These are phyloP conservation scores for Lepilemur septentrionalis DNA, from an alignment of 2,797 vertebrate species.

Conservation along the genomic window DNA sequence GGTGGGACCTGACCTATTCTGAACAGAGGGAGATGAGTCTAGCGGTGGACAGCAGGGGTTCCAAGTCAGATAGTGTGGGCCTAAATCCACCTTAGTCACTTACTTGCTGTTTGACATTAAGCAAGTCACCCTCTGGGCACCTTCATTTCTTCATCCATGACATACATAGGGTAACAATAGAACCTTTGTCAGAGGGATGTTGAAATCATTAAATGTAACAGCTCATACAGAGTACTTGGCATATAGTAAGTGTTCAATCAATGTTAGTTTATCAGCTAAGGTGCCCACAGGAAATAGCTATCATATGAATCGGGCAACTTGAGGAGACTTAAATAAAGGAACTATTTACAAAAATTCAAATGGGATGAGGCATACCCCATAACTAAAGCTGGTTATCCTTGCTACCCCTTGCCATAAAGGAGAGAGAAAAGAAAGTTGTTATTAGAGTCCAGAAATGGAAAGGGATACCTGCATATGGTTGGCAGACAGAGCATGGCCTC, in stretches of 20 bases:
- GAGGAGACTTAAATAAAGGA: background rate
- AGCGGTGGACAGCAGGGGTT: background rate
- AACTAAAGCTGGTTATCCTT: background rate
- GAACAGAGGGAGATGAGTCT: background rate
- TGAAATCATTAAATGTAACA: background rate
- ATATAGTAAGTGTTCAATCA: background rate
- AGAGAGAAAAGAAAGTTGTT: background rate
- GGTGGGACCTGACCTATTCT: background rate
- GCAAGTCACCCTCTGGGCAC: background rate
- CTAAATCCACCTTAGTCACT: background rate
- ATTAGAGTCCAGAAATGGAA: background rate
- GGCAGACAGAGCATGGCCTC: background rate
- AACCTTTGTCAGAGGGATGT: background rate
- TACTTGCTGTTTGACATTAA: background rate
- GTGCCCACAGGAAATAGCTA: background rate
- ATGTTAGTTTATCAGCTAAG: background rate
- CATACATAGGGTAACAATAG: background rate
- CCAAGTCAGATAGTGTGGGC: background rate
- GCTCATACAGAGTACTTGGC: background rate
- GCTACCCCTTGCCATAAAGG: background rate
- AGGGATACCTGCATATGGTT: background rate
- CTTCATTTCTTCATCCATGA: background rate
- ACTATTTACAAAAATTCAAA: background rate
- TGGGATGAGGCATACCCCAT: background rate
- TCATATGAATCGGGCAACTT: background rate